Percentiles rank a stretch among this genome's conserved stretches.
Conservation (phyloP, 1,140 invertebrate species). For the Panagrolaimus sp. region DNA sequence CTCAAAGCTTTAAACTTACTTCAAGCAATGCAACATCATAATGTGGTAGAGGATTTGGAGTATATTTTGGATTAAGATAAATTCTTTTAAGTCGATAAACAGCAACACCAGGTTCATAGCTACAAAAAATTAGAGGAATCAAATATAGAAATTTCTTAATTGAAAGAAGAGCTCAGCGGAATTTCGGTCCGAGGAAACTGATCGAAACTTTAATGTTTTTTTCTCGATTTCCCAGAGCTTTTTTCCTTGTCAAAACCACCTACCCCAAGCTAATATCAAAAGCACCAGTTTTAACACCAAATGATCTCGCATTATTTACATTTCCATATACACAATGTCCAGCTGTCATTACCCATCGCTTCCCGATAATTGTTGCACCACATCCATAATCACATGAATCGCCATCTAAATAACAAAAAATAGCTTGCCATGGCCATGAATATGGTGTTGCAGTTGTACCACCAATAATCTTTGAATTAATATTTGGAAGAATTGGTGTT, state of each 20-base stretch:
- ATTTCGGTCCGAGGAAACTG: no score
- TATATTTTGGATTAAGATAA: conserved; percentile 21
- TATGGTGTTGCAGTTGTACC: conserved; percentile 24
- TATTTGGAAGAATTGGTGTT: conserved; percentile 15
- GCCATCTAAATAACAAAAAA: not conserved
- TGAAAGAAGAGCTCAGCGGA: no score
- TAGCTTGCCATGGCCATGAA: conserved; percentile 32
- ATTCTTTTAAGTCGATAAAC: conserved; percentile 9
- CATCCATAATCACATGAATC: conserved; percentile 57
- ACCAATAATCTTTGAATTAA: conserved; percentile 22
- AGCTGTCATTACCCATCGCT: not conserved
- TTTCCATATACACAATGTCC: conserved; percentile 18
- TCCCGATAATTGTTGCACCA: conserved; percentile 66
- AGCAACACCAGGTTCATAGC: conserved; percentile 18
- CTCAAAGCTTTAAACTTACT: no score
- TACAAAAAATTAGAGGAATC: no score
- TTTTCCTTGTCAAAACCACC: no score
- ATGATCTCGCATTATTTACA: conserved; percentile 3
- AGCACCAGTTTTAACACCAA: conserved; percentile 19
- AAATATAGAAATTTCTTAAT: no score
- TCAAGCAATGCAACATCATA: conserved; percentile 20
- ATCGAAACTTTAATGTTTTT: no score
- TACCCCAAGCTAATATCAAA: conserved; percentile 12
- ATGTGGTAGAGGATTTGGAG: not conserved
- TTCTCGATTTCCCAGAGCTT: no score